Evolutionary conservation across 2,888 invertebrate genomes (phyloP).

Genomic region (Sesia apiformis): DNA sequence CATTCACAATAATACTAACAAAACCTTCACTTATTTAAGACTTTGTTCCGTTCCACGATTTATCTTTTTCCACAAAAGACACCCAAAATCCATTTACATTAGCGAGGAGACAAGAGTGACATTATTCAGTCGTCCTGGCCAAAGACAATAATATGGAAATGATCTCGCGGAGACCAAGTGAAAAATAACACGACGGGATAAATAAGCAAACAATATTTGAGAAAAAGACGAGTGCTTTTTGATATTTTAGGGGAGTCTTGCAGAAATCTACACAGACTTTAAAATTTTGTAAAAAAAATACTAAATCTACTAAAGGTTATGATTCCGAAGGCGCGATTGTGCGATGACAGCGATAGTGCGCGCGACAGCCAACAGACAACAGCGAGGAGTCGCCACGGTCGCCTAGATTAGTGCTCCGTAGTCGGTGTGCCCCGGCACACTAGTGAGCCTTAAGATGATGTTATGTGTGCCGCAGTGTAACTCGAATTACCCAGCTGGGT

Average conservation of each 20-base stretch:
- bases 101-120: background rate
- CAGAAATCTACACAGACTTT: background rate
- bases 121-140: slow-evolving; percentile 1
- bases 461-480: no score
- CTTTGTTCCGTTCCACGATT: background rate
- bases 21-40: background rate
- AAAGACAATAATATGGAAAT: slow-evolving; percentile 14
- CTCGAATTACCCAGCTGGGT: no score
- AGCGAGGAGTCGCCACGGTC: no score
- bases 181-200: background rate
- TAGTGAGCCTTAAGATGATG: no score
- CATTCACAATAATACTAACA: no score
- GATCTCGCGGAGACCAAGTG: background rate
- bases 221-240: background rate
- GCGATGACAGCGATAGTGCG: no score
- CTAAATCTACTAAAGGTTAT: no score
- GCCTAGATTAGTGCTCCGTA: no score
- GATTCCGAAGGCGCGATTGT: no score
- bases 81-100: background rate
- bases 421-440: no score
- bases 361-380: no score
- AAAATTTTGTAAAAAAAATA: no score
- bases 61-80: background rate
- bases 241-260: background rate
- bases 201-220: background rate